Evolutionary conservation across 2,888 invertebrate species (phyloP), one percentile per base, ranked within the genome.

Genomic region (Adelphocoris suturalis): DNA sequence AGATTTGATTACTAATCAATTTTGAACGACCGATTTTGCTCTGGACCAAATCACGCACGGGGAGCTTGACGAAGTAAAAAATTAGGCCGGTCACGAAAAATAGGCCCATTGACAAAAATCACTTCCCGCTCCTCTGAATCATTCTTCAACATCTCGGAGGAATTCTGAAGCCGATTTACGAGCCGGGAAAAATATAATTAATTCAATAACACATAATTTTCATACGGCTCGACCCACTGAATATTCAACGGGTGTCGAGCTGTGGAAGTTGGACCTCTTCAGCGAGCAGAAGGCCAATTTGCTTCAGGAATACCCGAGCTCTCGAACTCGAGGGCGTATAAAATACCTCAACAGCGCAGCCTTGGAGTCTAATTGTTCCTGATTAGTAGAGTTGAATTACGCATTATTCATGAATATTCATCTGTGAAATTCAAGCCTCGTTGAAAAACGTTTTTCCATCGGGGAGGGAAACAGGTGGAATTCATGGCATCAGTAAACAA

Each of bases 141-240:
- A 46, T 78, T 78, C 78, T 19, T 3, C 78, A 47, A 46, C 82
- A 46, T 82, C 82, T 11, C 0, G 61, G 55, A 82, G 37, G 37
- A 85, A 57, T 57, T 55, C 61, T 37, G 14, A 57, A 85, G 57
- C 28, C 86, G 86, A 86, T 86, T 86, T 86, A 86, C 86, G 86
- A 86, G 68, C 86, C 68, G 75, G 86, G 86, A 75, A 86, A 82
- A 86, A 86, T 3, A 86, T 86, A 75, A 86, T 86, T 86, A 86
- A 86, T 86, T 86, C 86, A 86, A 75, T 86, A 86, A 68, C 86
- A 86, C 86, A 47, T 86, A 68, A 75, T 86, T 82, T 86, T 86
- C 86, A 86, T 86, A 86, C 86, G 75, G 57, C 86, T 86, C 75
- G 23, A 19, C 23, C 86, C 75, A 37, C 47, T 76, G 86, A 61